Conservation (phyloP, 2,113 vertebrate species). For the Bos taurus region ARS-UCD2.0 NC_037337.1:60176001-60176500, state of each 20-base stretch:
- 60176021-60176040: background rate
- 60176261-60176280: background rate
- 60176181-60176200: background rate
- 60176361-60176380: background rate
- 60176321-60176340: background rate
- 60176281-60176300: background rate
- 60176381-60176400: background rate
- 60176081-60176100: background rate
- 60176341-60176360: background rate
- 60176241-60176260: background rate
- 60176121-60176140: background rate
- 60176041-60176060: background rate
- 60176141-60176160: background rate
- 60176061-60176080: background rate
- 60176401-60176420: background rate
- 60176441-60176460: background rate
- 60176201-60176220: background rate
- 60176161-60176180: background rate
- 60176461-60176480: background rate
- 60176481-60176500: background rate
- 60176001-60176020: background rate
- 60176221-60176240: background rate
- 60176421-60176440: background rate
- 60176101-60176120: conserved; percentile 6
- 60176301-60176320: background rate